These are phyloP conservation scores for Drosophila ustulata DNA, from an alignment of 2,888 invertebrate species.

Conservation along the genomic window DNA sequence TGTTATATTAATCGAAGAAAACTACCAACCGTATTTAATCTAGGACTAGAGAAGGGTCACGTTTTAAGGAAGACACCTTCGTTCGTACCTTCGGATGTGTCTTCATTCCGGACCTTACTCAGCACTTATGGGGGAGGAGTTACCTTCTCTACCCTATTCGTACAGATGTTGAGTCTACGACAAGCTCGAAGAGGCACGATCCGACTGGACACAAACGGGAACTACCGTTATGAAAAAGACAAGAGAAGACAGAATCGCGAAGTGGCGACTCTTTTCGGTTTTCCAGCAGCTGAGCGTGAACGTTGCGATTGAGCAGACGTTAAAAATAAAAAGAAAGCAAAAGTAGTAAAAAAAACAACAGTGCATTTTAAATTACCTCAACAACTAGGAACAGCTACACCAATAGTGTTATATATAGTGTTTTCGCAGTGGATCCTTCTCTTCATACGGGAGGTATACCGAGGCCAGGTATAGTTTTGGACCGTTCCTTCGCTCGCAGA, in stretches of 20 bases:
- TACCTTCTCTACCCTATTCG: constrained; percentile 1
- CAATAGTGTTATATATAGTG: neutral
- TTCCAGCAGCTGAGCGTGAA: neutral
- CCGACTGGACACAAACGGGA: too few species aligned
- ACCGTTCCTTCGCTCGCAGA: too few species aligned
- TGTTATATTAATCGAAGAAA: neutral
- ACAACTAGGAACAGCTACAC: neutral
- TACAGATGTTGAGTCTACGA: neutral
- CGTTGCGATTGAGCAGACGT: neutral
- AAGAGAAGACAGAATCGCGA: neutral
- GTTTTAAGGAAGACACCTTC: too few species aligned
- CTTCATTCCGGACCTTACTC: too few species aligned
- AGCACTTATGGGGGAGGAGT: neutral
- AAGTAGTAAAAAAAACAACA: neutral
- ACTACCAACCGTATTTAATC: neutral
- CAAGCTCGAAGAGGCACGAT: too few species aligned
- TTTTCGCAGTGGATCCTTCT: too few species aligned
- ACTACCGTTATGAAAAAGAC: too few species aligned
- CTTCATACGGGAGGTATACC: too few species aligned
- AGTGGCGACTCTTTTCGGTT: neutral
- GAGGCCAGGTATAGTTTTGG: too few species aligned
- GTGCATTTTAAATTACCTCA: neutral
- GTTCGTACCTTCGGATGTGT: too few species aligned
- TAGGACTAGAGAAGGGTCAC: neutral
- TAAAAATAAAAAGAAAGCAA: neutral